A percentile compares a stretch with the other conserved stretches of the same genome.
Evolutionary conservation across 2,113 vertebrate species (phyloP).

Genomic region (Okapia johnstoni): DNA sequence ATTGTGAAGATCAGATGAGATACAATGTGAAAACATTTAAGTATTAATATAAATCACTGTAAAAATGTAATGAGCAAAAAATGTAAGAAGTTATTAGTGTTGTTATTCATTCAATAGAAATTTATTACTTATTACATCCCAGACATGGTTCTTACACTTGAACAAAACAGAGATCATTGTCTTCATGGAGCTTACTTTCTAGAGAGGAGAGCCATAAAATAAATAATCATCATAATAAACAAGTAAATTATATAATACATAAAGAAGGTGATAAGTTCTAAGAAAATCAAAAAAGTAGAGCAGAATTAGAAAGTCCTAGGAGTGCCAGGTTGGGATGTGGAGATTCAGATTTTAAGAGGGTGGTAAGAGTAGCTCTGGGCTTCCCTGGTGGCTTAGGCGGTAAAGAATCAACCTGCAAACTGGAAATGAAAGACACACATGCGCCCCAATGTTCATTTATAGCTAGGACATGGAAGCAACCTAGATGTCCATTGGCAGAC

Average conservation of each 20-base stretch:
- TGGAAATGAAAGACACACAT: not conserved
- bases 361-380: not conserved
- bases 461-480: not conserved
- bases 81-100: not conserved
- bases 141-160: not conserved
- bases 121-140: not conserved
- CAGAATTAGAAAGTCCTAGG: not conserved
- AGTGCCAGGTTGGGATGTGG: not conserved
- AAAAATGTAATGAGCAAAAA: not conserved
- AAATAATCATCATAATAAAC: not conserved
- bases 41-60: not conserved
- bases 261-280: not conserved
- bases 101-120: not conserved
- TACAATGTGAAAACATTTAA: not conserved
- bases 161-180: not conserved
- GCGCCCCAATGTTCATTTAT: not conserved
- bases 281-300: not conserved
- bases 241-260: not conserved
- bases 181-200: not conserved
- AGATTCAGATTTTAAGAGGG: not conserved
- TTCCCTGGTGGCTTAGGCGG: not conserved
- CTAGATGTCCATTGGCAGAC: not conserved
- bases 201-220: not conserved
- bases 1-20: not conserved
- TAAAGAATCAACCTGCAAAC: not conserved